These are phyloP conservation scores for Eristalis pertinax DNA, from an alignment of 2,888 invertebrate genomes.

Conservation along the genomic window DNA sequence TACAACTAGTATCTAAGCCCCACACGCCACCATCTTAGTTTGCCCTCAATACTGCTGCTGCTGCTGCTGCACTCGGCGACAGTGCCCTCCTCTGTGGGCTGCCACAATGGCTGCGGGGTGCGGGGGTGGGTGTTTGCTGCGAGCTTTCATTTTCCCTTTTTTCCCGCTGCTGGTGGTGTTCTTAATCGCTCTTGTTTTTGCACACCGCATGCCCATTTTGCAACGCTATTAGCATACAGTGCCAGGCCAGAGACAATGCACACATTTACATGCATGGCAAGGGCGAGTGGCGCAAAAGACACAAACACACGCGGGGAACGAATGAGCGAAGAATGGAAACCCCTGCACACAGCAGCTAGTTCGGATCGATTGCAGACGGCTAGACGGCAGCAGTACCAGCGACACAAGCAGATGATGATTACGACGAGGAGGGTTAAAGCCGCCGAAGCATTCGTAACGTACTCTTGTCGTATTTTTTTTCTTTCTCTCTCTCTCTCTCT, in stretches of 20 bases:
- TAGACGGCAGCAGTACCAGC: conserved; percentile 65
- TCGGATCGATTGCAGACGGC: conserved; percentile 74
- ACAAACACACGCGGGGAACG: background rate
- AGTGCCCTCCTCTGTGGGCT: background rate
- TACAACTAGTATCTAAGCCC: conserved; percentile 6
- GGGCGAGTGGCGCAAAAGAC: background rate
- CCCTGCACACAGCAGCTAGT: conserved; percentile 27
- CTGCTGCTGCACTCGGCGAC: background rate
- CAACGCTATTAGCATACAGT: conserved; percentile 55
- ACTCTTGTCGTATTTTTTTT: background rate
- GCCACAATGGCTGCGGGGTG: background rate
- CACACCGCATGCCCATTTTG: conserved; percentile 30
- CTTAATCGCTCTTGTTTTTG: conserved; percentile 49
- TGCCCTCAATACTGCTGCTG: conserved; percentile 15
- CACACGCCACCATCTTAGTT: conserved; percentile 5
- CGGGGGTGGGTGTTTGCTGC: background rate
- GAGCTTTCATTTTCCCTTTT: conserved; percentile 1
- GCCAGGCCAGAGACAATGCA: background rate
- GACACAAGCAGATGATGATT: conserved; percentile 59
- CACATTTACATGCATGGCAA: background rate
- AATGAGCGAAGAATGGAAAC: conserved; percentile 23
- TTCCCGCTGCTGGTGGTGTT: background rate
- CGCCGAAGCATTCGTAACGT: conserved; percentile 44
- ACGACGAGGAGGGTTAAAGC: conserved; percentile 41
- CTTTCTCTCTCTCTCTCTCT: background rate